phyloP scores from a whole-genome alignment of 2,888 invertebrate species.

The Monopis laevigella region DNA sequence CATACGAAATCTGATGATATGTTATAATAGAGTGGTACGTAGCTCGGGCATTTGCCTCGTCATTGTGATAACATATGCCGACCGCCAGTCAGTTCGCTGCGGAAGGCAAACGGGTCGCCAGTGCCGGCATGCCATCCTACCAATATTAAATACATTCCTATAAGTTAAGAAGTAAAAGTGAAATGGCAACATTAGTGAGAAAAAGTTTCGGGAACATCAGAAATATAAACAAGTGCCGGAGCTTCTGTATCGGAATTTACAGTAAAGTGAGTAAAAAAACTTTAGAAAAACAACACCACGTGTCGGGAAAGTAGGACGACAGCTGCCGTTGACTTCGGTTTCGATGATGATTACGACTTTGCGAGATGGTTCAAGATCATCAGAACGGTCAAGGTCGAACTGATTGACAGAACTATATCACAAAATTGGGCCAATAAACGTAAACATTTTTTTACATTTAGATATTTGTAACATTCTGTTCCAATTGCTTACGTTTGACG shows the following conservation, averaged over 20 bases:
- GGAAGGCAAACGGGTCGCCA: constrained; percentile 5
- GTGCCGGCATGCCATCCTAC: constrained; percentile 1
- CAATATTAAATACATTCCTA: background rate
- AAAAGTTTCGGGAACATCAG: constrained; percentile 39
- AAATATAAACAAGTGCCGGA: constrained; percentile 34
- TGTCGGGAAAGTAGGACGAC: background rate
- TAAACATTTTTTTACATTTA: too few relatives aligned
- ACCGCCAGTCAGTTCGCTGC: constrained; percentile 7
- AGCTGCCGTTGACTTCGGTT: background rate
- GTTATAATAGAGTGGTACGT: too few relatives aligned
- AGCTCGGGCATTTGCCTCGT: background rate
- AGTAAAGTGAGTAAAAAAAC: constrained; percentile 35
- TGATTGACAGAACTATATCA: background rate
- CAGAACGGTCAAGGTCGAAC: constrained; percentile 4
- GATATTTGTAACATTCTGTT: too few relatives aligned
- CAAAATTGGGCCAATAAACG: background rate
- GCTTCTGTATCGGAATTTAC: constrained; percentile 29
- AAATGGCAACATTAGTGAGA: constrained; percentile 45
- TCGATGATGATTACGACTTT: background rate
- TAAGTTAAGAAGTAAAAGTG: constrained; percentile 1
- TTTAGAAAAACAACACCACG: constrained; percentile 5
- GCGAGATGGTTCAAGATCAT: constrained; percentile 4
- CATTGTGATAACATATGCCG: too few relatives aligned
- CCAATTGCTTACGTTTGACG: too few relatives aligned
- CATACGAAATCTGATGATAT: too few relatives aligned